phyloP scores from a whole-genome alignment of 2,797 vertebrate genomes.

The Helicolenus hilgendorfi region DNA sequence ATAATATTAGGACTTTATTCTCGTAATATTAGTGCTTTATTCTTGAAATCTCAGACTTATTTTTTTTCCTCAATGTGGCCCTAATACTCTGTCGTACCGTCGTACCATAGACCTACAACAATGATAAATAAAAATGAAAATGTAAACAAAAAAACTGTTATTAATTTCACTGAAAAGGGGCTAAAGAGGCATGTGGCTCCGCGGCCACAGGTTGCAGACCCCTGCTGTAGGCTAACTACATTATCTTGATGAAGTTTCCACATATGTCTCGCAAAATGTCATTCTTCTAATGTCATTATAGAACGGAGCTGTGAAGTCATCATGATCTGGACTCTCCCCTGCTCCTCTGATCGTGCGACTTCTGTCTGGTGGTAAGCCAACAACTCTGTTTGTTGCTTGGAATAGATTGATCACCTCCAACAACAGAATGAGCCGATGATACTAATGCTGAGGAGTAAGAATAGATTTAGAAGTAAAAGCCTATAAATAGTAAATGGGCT shows the following conservation, averaged over 20 bases:
- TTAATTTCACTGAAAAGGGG: too few relatives aligned
- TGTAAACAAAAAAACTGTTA: too few relatives aligned
- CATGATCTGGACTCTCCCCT: constrained; percentile 34
- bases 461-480: background rate
- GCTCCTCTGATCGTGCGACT: constrained; percentile 31
- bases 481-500: constrained; percentile 34
- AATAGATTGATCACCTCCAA: background rate
- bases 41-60: too few relatives aligned
- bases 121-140: too few relatives aligned
- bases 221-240: background rate
- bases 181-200: too few relatives aligned
- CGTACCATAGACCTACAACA: too few relatives aligned
- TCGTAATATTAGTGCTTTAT: too few relatives aligned
- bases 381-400: constrained; percentile 11
- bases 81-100: too few relatives aligned
- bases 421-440: background rate
- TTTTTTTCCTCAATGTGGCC: too few relatives aligned
- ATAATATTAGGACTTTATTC: too few relatives aligned
- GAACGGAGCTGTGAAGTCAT: background rate
- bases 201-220: too few relatives aligned
- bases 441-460: background rate
- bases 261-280: background rate
- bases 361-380: constrained; percentile 74
- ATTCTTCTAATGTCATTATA: background rate
- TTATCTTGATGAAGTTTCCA: background rate